Evolutionary conservation across 2,888 invertebrate genomes (phyloP).

Genomic region (Hedychridium roseum): DNA sequence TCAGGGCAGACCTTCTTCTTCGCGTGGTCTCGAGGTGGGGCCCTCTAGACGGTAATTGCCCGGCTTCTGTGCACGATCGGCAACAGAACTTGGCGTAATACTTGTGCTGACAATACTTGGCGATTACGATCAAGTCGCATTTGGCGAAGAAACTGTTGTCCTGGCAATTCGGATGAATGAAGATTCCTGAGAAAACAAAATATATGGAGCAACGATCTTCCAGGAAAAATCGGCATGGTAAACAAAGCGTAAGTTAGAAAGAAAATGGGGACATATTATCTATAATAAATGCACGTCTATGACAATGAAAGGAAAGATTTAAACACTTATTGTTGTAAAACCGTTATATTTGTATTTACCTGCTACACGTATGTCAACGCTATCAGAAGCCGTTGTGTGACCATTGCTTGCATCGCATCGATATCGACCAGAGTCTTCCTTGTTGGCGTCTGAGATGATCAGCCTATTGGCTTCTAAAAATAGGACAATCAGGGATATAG

Average conservation of each 20-base stretch:
- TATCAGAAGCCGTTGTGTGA: conserved; percentile 72
- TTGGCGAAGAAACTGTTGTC: conserved; percentile 91
- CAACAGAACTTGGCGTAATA: conserved; percentile 96
- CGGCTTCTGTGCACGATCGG: conserved; percentile 88
- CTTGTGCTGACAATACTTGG: conserved; percentile 83
- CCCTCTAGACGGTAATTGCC: conserved; percentile 71
- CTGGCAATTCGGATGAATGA: conserved; percentile 81
- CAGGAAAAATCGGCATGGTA: too few relatives aligned
- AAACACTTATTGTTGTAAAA: conserved; percentile 9
- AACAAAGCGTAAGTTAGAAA: too few relatives aligned
- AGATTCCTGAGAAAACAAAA: conserved; percentile 70
- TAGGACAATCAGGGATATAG: conserved; percentile 7
- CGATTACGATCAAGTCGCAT: conserved; percentile 86
- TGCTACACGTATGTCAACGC: conserved; percentile 76
- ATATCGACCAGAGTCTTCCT: conserved; percentile 81
- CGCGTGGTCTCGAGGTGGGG: conserved; percentile 60
- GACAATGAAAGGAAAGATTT: too few relatives aligned
- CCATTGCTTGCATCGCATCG: conserved; percentile 84
- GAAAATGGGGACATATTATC: too few relatives aligned
- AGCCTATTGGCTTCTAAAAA: conserved; percentile 73
- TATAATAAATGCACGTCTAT: too few relatives aligned
- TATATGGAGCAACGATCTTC: too few relatives aligned
- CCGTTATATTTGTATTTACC: conserved; percentile 67
- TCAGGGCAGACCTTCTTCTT: conserved; percentile 40
- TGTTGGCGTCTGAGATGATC: conserved; percentile 71